A percentile compares a stretch with the other conserved stretches of the same genome.
phyloP scores from a whole-genome alignment of 2,888 invertebrate species.

The Dascillus cervinus region DNA sequence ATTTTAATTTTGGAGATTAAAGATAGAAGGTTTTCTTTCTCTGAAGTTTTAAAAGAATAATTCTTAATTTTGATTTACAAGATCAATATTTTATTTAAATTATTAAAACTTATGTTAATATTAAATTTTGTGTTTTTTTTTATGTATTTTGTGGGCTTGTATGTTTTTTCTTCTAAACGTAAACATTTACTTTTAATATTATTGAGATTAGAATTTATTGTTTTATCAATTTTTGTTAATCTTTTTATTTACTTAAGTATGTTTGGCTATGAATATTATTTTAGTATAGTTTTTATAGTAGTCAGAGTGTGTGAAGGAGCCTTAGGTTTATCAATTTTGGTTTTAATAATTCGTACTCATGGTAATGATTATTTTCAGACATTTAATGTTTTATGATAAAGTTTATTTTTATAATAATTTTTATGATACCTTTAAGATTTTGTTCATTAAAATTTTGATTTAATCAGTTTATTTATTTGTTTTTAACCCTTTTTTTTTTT shows the following conservation, averaged over 20 bases:
- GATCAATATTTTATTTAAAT: constrained; percentile 60
- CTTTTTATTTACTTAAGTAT: constrained; percentile 44
- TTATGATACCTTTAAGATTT: constrained; percentile 47
- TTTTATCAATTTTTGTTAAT: constrained; percentile 49
- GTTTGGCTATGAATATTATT: constrained; percentile 47
- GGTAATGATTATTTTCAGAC: constrained; percentile 55
- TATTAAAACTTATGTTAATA: constrained; percentile 54
- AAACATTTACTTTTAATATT: constrained; percentile 54
- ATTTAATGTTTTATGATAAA: constrained; percentile 52
- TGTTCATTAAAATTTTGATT: constrained; percentile 45
- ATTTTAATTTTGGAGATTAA: constrained; percentile 53
- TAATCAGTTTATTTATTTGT: constrained; percentile 46
- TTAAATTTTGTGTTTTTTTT: constrained; percentile 42
- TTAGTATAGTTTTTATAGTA: constrained; percentile 54
- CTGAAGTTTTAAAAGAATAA: constrained; percentile 52
- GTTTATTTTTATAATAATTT: constrained; percentile 43
- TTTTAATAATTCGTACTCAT: constrained; percentile 49
- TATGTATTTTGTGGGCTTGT: constrained; percentile 46
- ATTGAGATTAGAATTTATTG: constrained; percentile 55
- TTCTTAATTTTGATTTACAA: constrained; percentile 59
- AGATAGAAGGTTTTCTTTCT: constrained; percentile 52
- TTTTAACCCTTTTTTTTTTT: constrained; percentile 45
- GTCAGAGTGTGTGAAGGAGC: constrained; percentile 59
- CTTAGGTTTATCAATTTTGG: constrained; percentile 54
- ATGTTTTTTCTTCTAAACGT: constrained; percentile 49